Conservation (phyloP, 2,797 vertebrate genomes). For the Delichon dasypus region DNA sequence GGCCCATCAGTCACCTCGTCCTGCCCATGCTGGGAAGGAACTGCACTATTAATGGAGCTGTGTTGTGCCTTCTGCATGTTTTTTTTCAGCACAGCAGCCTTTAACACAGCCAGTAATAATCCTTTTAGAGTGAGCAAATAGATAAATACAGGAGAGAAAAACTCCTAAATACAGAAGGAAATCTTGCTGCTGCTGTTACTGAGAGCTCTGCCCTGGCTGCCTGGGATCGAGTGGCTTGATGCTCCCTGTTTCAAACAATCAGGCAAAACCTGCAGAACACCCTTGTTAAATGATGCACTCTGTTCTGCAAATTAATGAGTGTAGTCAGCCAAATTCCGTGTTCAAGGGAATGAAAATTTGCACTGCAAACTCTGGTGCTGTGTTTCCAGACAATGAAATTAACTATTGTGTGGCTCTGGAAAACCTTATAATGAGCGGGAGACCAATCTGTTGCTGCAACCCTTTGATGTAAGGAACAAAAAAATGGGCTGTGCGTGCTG, state of each 20-base stretch:
- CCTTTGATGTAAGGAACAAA: neutral
- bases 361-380: neutral
- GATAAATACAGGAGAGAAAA: accelerated
- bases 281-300: neutral
- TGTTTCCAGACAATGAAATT: neutral
- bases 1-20: neutral
- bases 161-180: neutral
- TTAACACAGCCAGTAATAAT: neutral
- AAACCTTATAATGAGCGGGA: neutral
- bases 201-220: neutral
- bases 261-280: neutral
- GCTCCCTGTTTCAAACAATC: neutral
- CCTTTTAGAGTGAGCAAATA: neutral
- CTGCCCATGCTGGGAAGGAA: neutral
- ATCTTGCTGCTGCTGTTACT: neutral
- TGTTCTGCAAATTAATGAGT: neutral
- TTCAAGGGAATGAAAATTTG: neutral
- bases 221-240: neutral
- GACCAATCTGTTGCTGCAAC: neutral
- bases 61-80: neutral
- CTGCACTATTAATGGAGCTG: neutral
- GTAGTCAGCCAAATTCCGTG: neutral
- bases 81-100: neutral
- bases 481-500: neutral
- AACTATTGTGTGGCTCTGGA: neutral